Conservation (phyloP, 2,797 vertebrate species). For the Onychomys torridus region DNA sequence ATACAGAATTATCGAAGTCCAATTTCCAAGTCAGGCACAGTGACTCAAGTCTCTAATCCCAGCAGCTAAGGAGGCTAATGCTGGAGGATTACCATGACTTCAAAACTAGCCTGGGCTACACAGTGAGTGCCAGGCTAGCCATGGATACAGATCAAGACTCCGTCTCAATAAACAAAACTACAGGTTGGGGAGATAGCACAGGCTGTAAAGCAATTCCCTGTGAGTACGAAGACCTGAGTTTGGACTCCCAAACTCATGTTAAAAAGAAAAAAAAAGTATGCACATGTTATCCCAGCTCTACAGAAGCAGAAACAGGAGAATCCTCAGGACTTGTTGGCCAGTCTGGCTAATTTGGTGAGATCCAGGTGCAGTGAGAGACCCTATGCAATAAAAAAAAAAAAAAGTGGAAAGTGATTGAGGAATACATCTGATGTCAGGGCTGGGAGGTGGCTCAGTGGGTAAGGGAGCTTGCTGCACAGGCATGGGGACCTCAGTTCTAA, state of each 20-base stretch:
- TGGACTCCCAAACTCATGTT: not conserved
- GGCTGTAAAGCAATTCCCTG: not conserved
- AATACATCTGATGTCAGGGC: not conserved
- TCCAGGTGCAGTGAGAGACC: not conserved
- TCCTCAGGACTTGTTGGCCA: not conserved
- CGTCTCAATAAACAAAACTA: not conserved
- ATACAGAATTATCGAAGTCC: slow-evolving; percentile 26
- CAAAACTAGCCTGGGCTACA: not conserved
- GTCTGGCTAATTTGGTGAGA: not conserved
- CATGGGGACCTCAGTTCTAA: not conserved
- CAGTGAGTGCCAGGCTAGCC: not conserved
- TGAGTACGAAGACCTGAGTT: not conserved
- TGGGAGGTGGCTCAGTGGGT: not conserved
- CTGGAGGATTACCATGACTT: not conserved
- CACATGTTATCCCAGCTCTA: not conserved
- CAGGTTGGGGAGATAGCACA: not conserved
- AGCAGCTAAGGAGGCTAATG: not conserved
- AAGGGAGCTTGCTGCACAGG: not conserved
- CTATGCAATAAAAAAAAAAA: not conserved
- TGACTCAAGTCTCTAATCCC: not conserved
- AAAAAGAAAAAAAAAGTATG: not conserved
- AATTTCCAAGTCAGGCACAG: not conserved
- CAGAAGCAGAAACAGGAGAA: not conserved
- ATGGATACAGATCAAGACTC: not conserved
- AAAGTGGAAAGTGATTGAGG: not conserved